phyloP scores from a whole-genome alignment of 64 coral and sea anemone genomes.

The Actinia equina region DNA sequence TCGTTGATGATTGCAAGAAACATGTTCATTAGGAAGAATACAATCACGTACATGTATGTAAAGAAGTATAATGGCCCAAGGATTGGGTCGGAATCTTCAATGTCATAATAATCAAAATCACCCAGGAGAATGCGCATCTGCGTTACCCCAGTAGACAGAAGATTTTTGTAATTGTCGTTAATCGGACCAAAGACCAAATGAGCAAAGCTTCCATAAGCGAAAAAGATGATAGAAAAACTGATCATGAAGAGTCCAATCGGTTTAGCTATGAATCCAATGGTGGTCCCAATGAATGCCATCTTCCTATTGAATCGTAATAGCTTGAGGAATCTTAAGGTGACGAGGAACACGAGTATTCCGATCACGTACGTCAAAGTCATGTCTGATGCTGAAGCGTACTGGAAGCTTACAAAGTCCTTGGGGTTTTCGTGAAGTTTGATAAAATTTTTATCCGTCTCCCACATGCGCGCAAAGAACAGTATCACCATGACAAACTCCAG shows the following conservation, averaged over 20 bases:
- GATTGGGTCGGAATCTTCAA: constrained; percentile 37
- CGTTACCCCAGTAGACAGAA: constrained; percentile 49
- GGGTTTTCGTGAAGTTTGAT: constrained; percentile 72
- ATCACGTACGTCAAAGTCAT: constrained; percentile 57
- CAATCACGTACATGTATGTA: constrained; percentile 83
- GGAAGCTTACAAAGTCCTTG: constrained; percentile 87
- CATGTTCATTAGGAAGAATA: constrained; percentile 95
- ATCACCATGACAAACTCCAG: constrained; percentile 65
- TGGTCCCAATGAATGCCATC: constrained; percentile 76
- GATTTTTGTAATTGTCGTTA: constrained; percentile 44
- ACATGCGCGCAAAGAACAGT: constrained; percentile 73
- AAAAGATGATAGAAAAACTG: constrained; percentile 57
- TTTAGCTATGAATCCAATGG: constrained; percentile 49
- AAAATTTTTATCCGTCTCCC: constrained; percentile 66
- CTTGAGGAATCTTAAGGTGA: constrained; percentile 75
- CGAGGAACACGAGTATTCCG: constrained; percentile 79
- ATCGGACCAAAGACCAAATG: constrained; percentile 44
- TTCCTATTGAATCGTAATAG: constrained; percentile 79
- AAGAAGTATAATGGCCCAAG: constrained; percentile 86
- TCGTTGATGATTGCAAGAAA: constrained; percentile 96
- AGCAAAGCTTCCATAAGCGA: constrained; percentile 51
- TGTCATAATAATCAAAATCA: constrained; percentile 72
- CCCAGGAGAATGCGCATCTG: constrained; percentile 76
- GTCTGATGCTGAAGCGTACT: constrained; percentile 83
- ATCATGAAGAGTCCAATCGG: constrained; percentile 60